These are phyloP conservation scores for Sarcoramphus papa DNA, from an alignment of 2,797 vertebrate genomes.

Conservation along the genomic window DNA sequence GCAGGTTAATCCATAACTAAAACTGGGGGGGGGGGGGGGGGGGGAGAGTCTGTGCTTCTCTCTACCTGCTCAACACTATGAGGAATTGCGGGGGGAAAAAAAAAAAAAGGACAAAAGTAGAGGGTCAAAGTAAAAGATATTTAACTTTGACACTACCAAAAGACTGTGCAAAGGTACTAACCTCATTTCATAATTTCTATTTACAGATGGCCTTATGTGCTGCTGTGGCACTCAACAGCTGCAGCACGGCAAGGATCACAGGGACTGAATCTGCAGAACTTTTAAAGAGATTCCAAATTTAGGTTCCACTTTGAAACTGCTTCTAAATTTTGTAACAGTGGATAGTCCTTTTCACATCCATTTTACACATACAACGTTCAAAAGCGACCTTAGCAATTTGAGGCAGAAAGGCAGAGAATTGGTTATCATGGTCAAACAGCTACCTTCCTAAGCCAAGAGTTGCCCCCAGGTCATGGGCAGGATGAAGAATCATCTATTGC, in stretches of 20 bases:
- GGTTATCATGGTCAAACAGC: not conserved
- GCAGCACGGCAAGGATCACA: not conserved
- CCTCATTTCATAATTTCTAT: not conserved
- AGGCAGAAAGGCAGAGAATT: not conserved
- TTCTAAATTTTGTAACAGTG: not conserved
- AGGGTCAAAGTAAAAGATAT: not conserved
- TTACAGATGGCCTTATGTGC: not conserved
- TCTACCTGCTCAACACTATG: not conserved
- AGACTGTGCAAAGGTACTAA: not conserved
- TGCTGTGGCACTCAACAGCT: not conserved
- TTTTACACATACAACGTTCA: not conserved
- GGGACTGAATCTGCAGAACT: not conserved
- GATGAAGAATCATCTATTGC: not conserved
- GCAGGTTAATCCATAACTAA: not conserved
- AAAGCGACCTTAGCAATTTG: not conserved
- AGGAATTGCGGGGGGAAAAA: not conserved
- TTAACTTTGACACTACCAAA: not conserved
- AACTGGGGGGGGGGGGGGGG: accelerated
- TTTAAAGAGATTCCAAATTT: not conserved
- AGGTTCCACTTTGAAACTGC: not conserved
- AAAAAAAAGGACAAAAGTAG: not conserved
- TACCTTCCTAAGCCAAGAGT: not conserved
- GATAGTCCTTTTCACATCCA: not conserved
- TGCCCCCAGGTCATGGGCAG: accelerated
- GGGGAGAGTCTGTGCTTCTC: not conserved